Conservation (phyloP, 2,888 invertebrate species). For the Anodontia alba region DNA sequence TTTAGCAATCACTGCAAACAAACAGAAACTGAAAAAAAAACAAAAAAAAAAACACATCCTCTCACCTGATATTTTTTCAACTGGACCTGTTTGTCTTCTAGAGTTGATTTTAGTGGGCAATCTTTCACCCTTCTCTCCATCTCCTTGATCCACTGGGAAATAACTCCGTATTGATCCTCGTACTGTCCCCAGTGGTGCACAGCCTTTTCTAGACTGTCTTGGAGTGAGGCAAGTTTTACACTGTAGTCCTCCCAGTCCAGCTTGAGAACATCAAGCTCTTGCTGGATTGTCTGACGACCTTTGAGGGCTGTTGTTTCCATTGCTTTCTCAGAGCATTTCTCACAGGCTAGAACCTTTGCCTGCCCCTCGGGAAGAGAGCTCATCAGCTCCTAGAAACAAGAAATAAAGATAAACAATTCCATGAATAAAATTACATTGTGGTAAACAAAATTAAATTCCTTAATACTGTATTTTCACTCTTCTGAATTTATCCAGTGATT, state of each 20-base stretch:
- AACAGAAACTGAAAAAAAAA: too few species aligned
- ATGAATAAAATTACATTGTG: background rate
- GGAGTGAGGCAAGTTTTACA: slow-evolving; percentile 87
- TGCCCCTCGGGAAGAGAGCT: slow-evolving; percentile 86
- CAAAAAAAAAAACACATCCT: background rate
- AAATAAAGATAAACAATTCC: too few species aligned
- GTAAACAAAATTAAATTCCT: too few species aligned
- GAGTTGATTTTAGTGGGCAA: slow-evolving; percentile 92
- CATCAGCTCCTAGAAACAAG: slow-evolving; percentile 86
- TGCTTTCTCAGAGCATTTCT: slow-evolving; percentile 87
- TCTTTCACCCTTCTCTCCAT: slow-evolving; percentile 94
- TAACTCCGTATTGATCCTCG: slow-evolving; percentile 91
- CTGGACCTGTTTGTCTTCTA: slow-evolving; percentile 92
- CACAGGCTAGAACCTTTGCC: slow-evolving; percentile 89
- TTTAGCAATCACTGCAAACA: too few species aligned
- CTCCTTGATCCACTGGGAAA: slow-evolving; percentile 94
- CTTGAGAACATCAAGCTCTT: slow-evolving; percentile 78
- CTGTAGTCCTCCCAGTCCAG: slow-evolving; percentile 81
- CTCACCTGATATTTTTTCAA: slow-evolving; percentile 90
- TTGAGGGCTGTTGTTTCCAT: slow-evolving; percentile 88
- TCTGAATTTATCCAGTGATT: too few species aligned
- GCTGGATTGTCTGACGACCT: slow-evolving; percentile 80
- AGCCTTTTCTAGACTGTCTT: slow-evolving; percentile 90
- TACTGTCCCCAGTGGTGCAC: slow-evolving; percentile 94
- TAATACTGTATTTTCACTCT: too few species aligned